A percentile compares a stretch with the other conserved stretches of the same genome.
phyloP scores from a whole-genome alignment of 2,113 vertebrate species.

The Pogona vitticeps region DNA sequence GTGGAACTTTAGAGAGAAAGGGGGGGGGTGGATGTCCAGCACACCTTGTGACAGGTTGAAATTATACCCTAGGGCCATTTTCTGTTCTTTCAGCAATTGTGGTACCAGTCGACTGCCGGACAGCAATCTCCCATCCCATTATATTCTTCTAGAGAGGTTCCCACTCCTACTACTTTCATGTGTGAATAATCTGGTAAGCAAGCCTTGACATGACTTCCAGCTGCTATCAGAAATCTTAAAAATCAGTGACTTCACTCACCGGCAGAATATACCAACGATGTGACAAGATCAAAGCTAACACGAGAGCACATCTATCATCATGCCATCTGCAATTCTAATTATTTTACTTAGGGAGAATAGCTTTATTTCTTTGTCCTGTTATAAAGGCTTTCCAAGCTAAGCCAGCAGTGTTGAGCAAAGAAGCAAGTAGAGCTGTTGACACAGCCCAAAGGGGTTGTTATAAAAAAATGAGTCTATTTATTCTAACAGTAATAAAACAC shows the following conservation, averaged over 20 bases:
- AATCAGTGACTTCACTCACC: not conserved
- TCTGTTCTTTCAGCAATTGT: not conserved
- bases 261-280: not conserved
- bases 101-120: not conserved
- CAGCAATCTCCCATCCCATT: not conserved
- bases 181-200: not conserved
- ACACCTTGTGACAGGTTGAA: no score
- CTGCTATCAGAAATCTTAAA: not conserved
- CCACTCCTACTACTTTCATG: not conserved
- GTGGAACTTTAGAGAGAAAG: not conserved
- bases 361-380: constrained; percentile 19
- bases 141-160: not conserved
- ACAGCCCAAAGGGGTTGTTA: constrained; percentile 59
- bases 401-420: constrained; percentile 52
- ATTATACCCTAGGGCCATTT: not conserved
- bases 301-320: constrained; percentile 47
- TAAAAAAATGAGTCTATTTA: constrained; percentile 63
- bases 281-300: not conserved
- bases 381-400: constrained; percentile 49
- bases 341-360: not conserved
- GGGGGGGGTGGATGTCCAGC: no score
- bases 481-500: constrained; percentile 54
- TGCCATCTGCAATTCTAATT: constrained; percentile 22
- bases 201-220: accelerated
- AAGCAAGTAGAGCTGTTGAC: constrained; percentile 60